These are phyloP conservation scores for Epinephelus awoara DNA, from an alignment of 2,797 vertebrate genomes.

Conservation along the genomic window DNA sequence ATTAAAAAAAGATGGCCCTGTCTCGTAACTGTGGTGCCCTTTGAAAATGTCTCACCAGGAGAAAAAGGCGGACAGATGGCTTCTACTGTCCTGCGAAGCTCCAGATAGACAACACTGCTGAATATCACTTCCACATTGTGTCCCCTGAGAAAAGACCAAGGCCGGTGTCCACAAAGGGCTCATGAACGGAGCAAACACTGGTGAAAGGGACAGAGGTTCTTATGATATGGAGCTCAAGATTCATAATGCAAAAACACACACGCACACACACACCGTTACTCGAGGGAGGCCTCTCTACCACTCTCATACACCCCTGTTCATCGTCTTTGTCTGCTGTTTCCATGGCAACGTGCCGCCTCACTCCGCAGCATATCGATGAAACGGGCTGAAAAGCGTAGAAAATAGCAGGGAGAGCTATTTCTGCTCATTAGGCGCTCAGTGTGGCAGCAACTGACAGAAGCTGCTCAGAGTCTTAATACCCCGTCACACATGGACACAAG, in stretches of 20 bases:
- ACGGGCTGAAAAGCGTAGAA: conserved; percentile 49
- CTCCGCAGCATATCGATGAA: conserved; percentile 68
- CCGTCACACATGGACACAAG: conserved; percentile 7
- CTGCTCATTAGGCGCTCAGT: conserved; percentile 73
- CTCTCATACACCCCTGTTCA: conserved; percentile 47
- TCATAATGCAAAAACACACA: conserved; percentile 49
- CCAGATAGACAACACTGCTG: conserved; percentile 15
- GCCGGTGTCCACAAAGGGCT: background rate
- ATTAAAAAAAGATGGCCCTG: background rate
- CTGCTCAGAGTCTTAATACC: conserved; percentile 39
- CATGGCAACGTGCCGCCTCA: conserved; percentile 79
- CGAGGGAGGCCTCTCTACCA: conserved; percentile 50
- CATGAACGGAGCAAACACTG: background rate
- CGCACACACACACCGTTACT: conserved; percentile 25
- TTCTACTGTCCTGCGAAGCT: conserved; percentile 17
- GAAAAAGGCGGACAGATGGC: conserved; percentile 39
- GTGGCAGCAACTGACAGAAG: conserved; percentile 61
- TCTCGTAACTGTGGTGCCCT: conserved; percentile 4
- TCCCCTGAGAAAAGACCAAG: conserved; percentile 1
- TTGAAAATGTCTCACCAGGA: conserved; percentile 30
- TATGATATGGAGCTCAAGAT: conserved; percentile 31
- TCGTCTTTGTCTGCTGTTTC: conserved; percentile 81
- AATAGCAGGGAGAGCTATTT: conserved; percentile 67
- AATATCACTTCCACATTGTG: background rate
- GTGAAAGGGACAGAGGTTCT: conserved; percentile 4